Evolutionary conservation across 2,797 vertebrate genomes (phyloP), one percentile per base, ranked within the genome.

Genomic region (Trematomus bernacchii): DNA sequence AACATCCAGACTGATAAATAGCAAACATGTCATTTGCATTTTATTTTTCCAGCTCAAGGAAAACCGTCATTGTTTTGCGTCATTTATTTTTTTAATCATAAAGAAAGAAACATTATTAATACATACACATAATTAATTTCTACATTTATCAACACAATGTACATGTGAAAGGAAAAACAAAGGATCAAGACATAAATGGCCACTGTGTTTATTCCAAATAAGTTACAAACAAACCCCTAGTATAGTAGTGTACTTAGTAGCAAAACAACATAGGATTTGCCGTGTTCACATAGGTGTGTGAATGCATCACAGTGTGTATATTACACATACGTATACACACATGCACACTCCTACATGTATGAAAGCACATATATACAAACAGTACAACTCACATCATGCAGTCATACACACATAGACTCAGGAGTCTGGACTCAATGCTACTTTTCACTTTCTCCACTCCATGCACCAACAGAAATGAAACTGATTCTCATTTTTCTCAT

Each of bases 171-270:
- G 63, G 85, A 94, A 93, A 79, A 94, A 91, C 86, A 93, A 95
- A 94, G 91, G 91, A 95, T 93, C 91, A 93, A 95, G 92, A 93
- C 90, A 87, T 92, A 93, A 90, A 91, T 86, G 88, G 92, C 93
- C 89, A 94, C 92, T 85, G 86, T 74, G 79, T 86, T 84, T 86
- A 92, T 88, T 89, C 71, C 86, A 91, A 94, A 94, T 92, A 92
- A 94, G 94, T 96, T 96, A 96, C 94, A 96, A 95, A 95, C 86
- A 87, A 87, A 85, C 76, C 94, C 94, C 73, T 92, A 86, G 71
- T 94, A 95, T 92, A 95, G 96, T 96, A 96, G 93, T 96, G 96
- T 96, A 96, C 96, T 96, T 96, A 95, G 94, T 96, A 96, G 95
- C 94, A 95, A 96, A 96, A 95, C 94, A 96, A 94, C 94, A 94